These are phyloP conservation scores for Helostoma temminkii DNA, from an alignment of 2,797 vertebrate species.

Conservation along the genomic window DNA sequence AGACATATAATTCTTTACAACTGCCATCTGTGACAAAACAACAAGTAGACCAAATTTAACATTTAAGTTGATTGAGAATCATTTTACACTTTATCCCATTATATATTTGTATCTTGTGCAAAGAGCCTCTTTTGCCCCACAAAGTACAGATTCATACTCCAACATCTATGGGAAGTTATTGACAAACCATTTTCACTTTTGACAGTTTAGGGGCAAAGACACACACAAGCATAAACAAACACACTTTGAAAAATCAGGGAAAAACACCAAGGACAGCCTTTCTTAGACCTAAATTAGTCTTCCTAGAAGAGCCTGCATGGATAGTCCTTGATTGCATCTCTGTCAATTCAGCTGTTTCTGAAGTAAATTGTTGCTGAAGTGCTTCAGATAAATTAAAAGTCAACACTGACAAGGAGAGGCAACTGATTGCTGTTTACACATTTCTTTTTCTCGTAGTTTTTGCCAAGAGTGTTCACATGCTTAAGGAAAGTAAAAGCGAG, in stretches of 20 bases:
- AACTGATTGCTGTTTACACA: constrained; percentile 1
- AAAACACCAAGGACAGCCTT: constrained; percentile 28
- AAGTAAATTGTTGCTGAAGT: constrained; percentile 27
- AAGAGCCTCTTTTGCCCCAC: constrained; percentile 10
- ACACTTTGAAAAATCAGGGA: background rate
- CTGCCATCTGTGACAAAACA: constrained; percentile 12
- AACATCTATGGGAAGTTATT: constrained; percentile 17
- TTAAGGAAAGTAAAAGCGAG: too few relatives aligned
- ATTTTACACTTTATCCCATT: constrained; percentile 22
- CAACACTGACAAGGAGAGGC: constrained; percentile 23
- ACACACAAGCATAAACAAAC: constrained; percentile 6
- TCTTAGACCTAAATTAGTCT: constrained; percentile 18
- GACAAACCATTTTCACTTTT: constrained; percentile 26
- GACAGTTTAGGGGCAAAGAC: constrained; percentile 27
- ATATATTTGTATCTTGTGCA: constrained; percentile 8
- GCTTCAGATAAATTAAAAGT: constrained; percentile 36
- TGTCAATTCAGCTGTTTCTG: constrained; percentile 29
- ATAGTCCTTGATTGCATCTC: constrained; percentile 32
- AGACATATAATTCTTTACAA: constrained; percentile 4
- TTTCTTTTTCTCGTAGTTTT: too few relatives aligned
- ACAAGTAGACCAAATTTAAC: constrained; percentile 13
- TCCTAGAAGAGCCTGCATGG: constrained; percentile 5
- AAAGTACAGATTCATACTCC: constrained; percentile 2
- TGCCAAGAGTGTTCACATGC: too few relatives aligned
- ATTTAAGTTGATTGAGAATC: constrained; percentile 4